Base-by-base conservation (phyloP, 2,888 invertebrate species). In the Caenorhabditis parvicauda region DNA sequence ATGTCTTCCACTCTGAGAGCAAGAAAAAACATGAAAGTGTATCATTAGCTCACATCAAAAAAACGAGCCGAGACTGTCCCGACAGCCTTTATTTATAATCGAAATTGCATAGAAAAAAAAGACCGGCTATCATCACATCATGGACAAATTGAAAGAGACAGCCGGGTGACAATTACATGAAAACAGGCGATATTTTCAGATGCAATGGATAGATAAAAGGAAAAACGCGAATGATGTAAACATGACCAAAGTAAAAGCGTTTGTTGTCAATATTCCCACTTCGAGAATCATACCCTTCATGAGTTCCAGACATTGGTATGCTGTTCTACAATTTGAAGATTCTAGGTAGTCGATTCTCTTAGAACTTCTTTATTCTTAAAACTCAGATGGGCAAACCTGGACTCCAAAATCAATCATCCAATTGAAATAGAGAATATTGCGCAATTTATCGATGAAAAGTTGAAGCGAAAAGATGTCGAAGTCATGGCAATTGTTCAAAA, bases 281-380 rank as follows among this genome's bases (percentile, higher is more conserved):
- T 42, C 47, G 14, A 56, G 63, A 2, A 57, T 70, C 1, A 54
- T 76, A 17, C 71, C 73, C 2, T 71, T 74, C 32, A 58, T 59
- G 48, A 64, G 61, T 22, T 76, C 76, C 39, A 64, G 77, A 25
- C 79, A 79, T 50, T 79, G 79, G 79, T 70, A 61, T 43, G 52
- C 72, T 3, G 58, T 69, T 0, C 32, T 69, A 5, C 42, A 56
- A 48, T 39, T 28, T 22, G 60, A 60, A 12, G 53, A 68, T 42
- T 66, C 55, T 43, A 47, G 43, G 72, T 69, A 9, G 54, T 65
- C 53, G 21, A 0, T 3, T 14, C 9, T 17, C 9, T 17, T 9
- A 14, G 7, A 12, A 41, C 17, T 17, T 17, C 9, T 7, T 17
- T 9, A 17, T 17, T 41, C 21, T 17, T 7, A 41, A 19, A 9